Base-by-base conservation (phyloP, 2,888 invertebrate species). In the Lasius fuliginosus region DNA sequence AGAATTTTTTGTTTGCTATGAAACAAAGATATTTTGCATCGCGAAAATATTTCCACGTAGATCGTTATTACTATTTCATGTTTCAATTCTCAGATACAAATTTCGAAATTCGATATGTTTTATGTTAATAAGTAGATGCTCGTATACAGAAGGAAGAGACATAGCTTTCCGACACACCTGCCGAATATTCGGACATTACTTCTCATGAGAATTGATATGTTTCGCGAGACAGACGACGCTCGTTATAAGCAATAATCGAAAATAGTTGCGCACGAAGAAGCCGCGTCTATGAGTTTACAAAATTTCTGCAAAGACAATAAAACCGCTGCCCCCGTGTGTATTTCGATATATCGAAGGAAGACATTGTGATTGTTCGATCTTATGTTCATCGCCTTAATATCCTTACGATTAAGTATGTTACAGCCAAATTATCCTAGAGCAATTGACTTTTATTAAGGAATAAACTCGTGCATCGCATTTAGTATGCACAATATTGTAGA, bases 371-470 rank as follows among this genome's bases (percentile, higher is more conserved):
- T 91, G 90, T 90, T 91, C 91, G 91, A 90, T 89, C 88, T 84
- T 90, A 87, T 58, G 79, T 64, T 69, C 62, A 62, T 83, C 83
- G 62, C 30, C 79, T 53, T 74, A 75, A 56, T 79, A 67, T 77
- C 49, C 62, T 83, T 85, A 81, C 73, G 67, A 81, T 73, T 88
- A 83, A 76, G 69, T 87, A 83, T 88, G 71, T 86, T 84, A 86
- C 82, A 87, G 79, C 85, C 76, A 62, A 90, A 90, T 92, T 94
- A 93, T 90, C 91, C 93, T 92, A 93, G 91, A 93, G 90, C 93
- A 94, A 94, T 94, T 94, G 94, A 94, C 94, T 91, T 93, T 93
- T 92, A 94, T 94, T 92, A 93, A 94, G 93, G 93, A 93, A 94
- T 93, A 86, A 92, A 91, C 90, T 89, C 90, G 90, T 91, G 92